Base-by-base conservation (phyloP, 2,113 vertebrate species). In the Otocyon megalotis region DNA sequence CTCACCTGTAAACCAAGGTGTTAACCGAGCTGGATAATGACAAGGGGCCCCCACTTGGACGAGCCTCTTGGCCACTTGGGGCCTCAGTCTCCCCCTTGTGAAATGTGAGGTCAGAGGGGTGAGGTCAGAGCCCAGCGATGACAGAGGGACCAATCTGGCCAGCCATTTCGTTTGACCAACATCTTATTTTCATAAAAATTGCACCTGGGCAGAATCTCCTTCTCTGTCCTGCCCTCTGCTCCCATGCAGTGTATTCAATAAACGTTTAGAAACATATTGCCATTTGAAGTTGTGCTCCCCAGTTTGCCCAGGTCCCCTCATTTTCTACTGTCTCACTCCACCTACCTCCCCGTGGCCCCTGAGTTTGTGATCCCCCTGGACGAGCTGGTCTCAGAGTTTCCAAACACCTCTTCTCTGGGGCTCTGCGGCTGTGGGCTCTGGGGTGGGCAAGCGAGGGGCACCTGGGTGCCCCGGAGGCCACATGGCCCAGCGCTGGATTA, bases 401-500 rank as follows among this genome's bases (percentile, higher is more conserved):
- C 72, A 30, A 2, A 14, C 43, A 83, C 13, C 14, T 1, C 65
- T 14, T 50, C 28, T 35, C 20, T 11, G 2, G 8, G 28, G 8
- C 19, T 43, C 58, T n/a, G 28, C 53, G 83, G 43, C 54, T 8
- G 0, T 17, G 86, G 82, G 14, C 50, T 24, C 24, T 2, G 4
- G 88, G 43, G 12, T 20, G 20, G 63, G 56, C 28, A 16, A 50
- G 71, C 20, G 28, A 56, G 53, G 26, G 48, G 30, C 11, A 16
- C 32, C 10, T 8, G 67, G 13, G 30, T 37, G 19, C 22, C 5
- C 3, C 0, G 56, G 63, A 50, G 32, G 37, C 65, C 37, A 16
- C 0, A 16, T 15, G 14, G 20, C 48, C 13, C 35, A 77, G 24
- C 0, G 0, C 54, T 48, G 22, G 2, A 5, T 35, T 9, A 1